These are phyloP conservation scores for Rhinophrynus dorsalis DNA, from an alignment of 2,797 vertebrate species.

Conservation along the genomic window DNA sequence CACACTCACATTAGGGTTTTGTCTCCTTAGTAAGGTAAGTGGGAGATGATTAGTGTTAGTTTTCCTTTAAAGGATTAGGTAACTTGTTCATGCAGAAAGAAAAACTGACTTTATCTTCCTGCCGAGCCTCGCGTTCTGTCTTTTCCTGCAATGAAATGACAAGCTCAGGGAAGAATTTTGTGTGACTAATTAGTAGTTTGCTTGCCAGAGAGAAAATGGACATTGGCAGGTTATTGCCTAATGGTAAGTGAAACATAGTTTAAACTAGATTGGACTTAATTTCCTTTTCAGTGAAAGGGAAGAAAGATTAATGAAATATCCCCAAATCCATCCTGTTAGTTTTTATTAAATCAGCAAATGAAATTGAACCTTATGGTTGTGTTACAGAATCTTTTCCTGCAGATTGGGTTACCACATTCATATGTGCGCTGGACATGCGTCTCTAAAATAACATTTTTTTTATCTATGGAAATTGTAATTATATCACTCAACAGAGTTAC, in stretches of 20 bases:
- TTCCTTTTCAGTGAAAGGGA: conserved; percentile 92
- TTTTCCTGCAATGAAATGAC: conserved; percentile 68
- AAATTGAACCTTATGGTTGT: conserved; percentile 84
- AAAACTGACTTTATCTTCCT: conserved; percentile 54
- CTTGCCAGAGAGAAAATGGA: conserved; percentile 79
- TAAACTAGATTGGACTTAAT: conserved; percentile 89
- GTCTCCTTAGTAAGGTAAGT: too few species aligned
- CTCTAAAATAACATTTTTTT: conserved; percentile 57
- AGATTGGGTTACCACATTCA: conserved; percentile 80
- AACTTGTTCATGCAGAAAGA: conserved; percentile 32
- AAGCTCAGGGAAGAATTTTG: conserved; percentile 85
- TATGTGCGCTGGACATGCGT: conserved; percentile 65
- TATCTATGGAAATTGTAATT: conserved; percentile 71
- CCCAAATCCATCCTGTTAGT: conserved; percentile 95
- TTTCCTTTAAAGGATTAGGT: conserved; percentile 4
- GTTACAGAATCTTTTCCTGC: conserved; percentile 74
- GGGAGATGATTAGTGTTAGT: too few species aligned
- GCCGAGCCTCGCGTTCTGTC: conserved; percentile 56
- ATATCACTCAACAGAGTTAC: conserved; percentile 67
- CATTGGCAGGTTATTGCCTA: conserved; percentile 74
- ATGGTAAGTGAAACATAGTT: conserved; percentile 68
- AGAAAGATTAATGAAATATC: conserved; percentile 98
- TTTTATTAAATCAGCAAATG: conserved; percentile 96
- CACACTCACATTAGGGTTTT: too few species aligned
- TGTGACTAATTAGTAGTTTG: conserved; percentile 87